Percentiles rank a stretch among this genome's conserved stretches.
These are phyloP conservation scores for Lordiphosa mommai DNA, from an alignment of 1,140 invertebrate species.

Conservation along the genomic window DNA sequence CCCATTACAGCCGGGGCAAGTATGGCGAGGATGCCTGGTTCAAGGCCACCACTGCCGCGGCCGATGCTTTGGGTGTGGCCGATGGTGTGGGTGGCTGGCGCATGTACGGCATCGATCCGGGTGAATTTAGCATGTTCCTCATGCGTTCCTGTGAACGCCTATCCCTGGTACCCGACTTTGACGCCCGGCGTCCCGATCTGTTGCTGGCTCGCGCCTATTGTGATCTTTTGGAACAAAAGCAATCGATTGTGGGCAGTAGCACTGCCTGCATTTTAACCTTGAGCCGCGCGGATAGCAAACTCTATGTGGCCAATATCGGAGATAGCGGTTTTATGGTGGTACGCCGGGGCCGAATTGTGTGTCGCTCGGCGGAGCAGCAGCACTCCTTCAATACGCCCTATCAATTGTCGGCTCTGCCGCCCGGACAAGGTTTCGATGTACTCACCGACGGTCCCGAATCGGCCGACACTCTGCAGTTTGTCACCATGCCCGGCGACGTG, in stretches of 20 bases:
- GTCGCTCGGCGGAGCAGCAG: constrained; percentile 95
- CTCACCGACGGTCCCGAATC: constrained; percentile 94
- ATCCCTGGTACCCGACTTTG: constrained; percentile 1
- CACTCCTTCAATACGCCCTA: constrained; percentile 99
- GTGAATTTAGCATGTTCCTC: constrained; percentile 36
- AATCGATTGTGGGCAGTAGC: constrained; percentile 38
- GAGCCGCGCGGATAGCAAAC: constrained; percentile 89
- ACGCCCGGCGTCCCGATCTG: constrained; percentile 11
- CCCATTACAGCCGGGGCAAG: constrained; percentile 17
- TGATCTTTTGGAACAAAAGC: constrained; percentile 80
- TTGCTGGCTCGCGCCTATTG: constrained; percentile 79
- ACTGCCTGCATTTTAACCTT: constrained; percentile 87
- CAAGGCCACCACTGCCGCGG: background rate
- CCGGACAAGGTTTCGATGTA: constrained; percentile 89
- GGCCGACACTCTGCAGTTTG: constrained; percentile 93
- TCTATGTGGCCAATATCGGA: constrained; percentile 97
- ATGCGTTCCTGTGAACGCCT: constrained; percentile 47
- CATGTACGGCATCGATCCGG: constrained; percentile 43
- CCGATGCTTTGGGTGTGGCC: constrained; percentile 45
- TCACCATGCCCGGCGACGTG: constrained; percentile 94
- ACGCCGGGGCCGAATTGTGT: constrained; percentile 90
- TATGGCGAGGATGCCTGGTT: constrained; percentile 66
- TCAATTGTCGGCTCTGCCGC: constrained; percentile 94
- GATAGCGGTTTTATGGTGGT: constrained; percentile 98
- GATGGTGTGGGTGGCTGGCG: constrained; percentile 57